phyloP scores from a whole-genome alignment of 2,113 vertebrate genomes.

The Oncorhynchus kisutch region DNA sequence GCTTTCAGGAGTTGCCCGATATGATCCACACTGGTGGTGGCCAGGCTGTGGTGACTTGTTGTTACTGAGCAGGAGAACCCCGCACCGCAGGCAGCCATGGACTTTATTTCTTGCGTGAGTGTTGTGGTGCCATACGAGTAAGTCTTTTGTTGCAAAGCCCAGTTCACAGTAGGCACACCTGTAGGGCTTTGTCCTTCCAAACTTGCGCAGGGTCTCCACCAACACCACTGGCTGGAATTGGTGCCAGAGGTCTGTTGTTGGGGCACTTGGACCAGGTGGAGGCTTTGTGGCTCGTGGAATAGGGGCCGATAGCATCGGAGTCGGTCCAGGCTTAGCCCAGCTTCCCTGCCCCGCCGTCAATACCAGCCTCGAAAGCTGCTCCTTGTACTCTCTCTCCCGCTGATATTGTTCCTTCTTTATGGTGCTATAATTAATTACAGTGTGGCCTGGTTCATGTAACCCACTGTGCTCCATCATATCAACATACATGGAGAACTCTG shows the following conservation, averaged over 20 bases:
- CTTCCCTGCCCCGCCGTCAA: conserved; percentile 37
- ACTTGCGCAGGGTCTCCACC: conserved; percentile 30
- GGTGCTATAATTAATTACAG: conserved; percentile 53
- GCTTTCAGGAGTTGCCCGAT: conserved; percentile 36
- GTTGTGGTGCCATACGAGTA: conserved; percentile 53
- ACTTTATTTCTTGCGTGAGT: conserved; percentile 54
- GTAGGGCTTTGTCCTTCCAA: conserved; percentile 41
- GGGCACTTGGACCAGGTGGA: conserved; percentile 45
- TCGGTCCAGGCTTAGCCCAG: conserved; percentile 30
- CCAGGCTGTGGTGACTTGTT: conserved; percentile 50
- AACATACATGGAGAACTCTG: conserved; percentile 56
- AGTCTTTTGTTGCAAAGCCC: conserved; percentile 42
- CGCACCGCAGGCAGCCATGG: conserved; percentile 65
- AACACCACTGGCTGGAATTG: conserved; percentile 68
- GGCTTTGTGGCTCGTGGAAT: conserved; percentile 18
- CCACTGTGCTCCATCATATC: conserved; percentile 61
- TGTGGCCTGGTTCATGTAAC: conserved; percentile 60
- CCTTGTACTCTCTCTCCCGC: conserved; percentile 36
- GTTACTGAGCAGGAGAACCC: conserved; percentile 61
- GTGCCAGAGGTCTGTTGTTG: conserved; percentile 68
- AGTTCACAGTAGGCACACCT: conserved; percentile 60
- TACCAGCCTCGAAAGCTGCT: conserved; percentile 49
- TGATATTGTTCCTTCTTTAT: conserved; percentile 46
- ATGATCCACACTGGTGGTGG: conserved; percentile 57
- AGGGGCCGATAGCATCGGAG: neutral